Conservation (phyloP, 2,113 vertebrate species). For the Cochlearius cochlearius region DNA sequence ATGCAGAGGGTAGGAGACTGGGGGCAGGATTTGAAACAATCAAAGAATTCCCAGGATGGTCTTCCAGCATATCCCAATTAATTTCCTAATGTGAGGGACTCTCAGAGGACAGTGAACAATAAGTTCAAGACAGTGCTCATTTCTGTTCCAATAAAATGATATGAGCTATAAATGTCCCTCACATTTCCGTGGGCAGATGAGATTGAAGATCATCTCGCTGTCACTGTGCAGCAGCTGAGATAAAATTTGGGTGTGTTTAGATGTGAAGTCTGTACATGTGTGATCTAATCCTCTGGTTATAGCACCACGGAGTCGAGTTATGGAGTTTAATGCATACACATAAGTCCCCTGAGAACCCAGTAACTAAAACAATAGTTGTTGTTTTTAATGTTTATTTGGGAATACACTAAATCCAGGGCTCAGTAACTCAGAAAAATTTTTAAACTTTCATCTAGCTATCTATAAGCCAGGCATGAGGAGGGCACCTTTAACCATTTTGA, state of each 20-base stretch:
- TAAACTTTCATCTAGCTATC: background rate
- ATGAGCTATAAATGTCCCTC: background rate
- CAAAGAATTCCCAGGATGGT: background rate
- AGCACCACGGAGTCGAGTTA: background rate
- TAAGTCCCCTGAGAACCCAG: background rate
- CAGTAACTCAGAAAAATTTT: background rate
- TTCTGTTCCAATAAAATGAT: background rate
- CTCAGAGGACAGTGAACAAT: background rate
- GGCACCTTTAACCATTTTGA: background rate
- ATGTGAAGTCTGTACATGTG: background rate
- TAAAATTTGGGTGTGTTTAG: slow-evolving; percentile 6
- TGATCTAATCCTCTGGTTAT: background rate
- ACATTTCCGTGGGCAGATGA: background rate
- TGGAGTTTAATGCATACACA: background rate
- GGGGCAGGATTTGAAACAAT: background rate
- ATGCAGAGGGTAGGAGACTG: background rate
- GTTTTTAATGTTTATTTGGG: background rate
- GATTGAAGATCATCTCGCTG: background rate
- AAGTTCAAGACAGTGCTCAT: background rate
- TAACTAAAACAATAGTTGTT: slow-evolving; percentile 21
- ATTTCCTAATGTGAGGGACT: background rate
- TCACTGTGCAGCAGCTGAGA: background rate
- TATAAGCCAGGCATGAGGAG: background rate
- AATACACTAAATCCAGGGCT: background rate
- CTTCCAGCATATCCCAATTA: background rate